Evolutionary conservation across 2,888 invertebrate species (phyloP), one percentile per base, ranked within the genome.

Genomic region (Xestia rhomboidea): DNA sequence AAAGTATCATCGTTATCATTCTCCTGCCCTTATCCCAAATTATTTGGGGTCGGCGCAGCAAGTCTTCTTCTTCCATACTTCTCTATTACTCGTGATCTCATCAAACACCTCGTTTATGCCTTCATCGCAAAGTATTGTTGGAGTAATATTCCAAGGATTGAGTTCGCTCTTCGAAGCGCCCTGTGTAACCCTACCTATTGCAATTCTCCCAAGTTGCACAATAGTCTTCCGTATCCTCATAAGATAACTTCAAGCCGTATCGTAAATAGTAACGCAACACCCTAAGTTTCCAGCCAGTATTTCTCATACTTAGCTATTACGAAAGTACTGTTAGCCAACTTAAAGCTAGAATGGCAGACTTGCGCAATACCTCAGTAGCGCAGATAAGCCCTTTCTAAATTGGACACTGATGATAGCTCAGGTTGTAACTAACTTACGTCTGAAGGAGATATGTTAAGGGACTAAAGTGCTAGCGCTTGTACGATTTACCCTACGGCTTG

Each of bases 301-400:
- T 70, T 70, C 70, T 76, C 44, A 67, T 44, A 75, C 54, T 54
- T 57, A 68, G 18, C 51, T 46, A 66, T 82, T 81, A 83, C 73
- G 85, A 83, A 85, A 81, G 73, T 67, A 62, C 46, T 72, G 38
- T 83, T 62, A 77, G 67, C 66, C 57, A 82, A 69, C 71, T 68
- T 57, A 67, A 73, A 76, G 60, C 68, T 68, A 73, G 77, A 82
- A 78, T 64, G n/a, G 44, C 21, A 30, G 60, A 34, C 51, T 84
- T 85, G 74, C 67, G 86, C 73, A 86, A 86, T 78, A 24, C 63
- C 51, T 63, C 30, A 68, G 60, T 73, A 62, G 66, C 64, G 27
- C 18, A 68, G 38, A 49, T 77, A 82, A 44, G 82, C 77, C 85
- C 72, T 82, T 83, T 77, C 82, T 69, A 74, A 38, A 30, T n/a